A percentile compares a stretch with the other conserved stretches of the same genome.
These are phyloP conservation scores for Ypsolopha scabrella DNA, from an alignment of 2,888 invertebrate genomes.

Conservation along the genomic window DNA sequence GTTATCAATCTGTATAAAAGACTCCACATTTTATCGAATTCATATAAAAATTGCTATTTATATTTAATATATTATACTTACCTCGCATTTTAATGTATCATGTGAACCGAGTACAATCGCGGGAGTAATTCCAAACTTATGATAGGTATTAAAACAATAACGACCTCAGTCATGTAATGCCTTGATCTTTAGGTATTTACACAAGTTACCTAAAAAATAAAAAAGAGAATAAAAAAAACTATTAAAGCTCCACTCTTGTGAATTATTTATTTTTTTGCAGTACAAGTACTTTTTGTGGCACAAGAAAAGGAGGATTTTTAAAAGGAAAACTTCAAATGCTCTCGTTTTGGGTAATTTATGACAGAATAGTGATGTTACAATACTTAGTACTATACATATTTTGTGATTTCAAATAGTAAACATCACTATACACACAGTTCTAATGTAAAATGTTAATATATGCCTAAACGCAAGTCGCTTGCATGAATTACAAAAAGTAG, in stretches of 20 bases:
- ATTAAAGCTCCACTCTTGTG: slow-evolving; percentile 47
- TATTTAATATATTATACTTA: slow-evolving; percentile 21
- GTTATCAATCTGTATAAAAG: slow-evolving; percentile 18
- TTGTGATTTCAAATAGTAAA: not conserved
- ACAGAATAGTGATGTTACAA: slow-evolving; percentile 38
- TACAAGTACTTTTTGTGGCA: slow-evolving; percentile 38
- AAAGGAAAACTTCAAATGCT: slow-evolving; percentile 33
- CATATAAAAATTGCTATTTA: slow-evolving; percentile 27
- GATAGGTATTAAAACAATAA: slow-evolving; percentile 26
- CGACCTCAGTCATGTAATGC: slow-evolving; percentile 24
- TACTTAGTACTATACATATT: not conserved
- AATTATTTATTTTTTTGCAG: slow-evolving; percentile 31
- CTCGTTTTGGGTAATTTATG: slow-evolving; percentile 26
- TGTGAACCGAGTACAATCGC: slow-evolving; percentile 25
- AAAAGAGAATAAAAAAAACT: slow-evolving; percentile 20
- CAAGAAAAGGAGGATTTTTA: slow-evolving; percentile 38
- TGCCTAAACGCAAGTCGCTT: not conserved
- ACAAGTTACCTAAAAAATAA: slow-evolving; percentile 39
- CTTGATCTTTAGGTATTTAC: slow-evolving; percentile 51
- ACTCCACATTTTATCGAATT: slow-evolving; percentile 16
- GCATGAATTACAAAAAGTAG: not conserved
- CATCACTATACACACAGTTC: not conserved
- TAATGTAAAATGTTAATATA: not conserved
- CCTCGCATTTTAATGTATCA: slow-evolving; percentile 17
- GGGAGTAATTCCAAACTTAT: slow-evolving; percentile 31